Evolutionary conservation across 1,140 invertebrate genomes (phyloP).

Genomic region (Drosophila nikananu): DNA sequence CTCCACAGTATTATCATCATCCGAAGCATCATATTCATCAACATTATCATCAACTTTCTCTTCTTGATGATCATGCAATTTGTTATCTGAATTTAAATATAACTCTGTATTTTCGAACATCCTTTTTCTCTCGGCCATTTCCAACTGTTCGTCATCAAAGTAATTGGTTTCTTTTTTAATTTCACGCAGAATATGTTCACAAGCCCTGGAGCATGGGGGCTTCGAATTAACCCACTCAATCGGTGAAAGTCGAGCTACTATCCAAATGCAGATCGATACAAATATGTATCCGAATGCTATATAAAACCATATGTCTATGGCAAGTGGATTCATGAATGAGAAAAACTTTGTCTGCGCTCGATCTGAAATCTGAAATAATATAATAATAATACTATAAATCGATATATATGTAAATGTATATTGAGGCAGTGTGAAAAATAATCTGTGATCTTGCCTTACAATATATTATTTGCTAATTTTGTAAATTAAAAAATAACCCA

Average conservation of each 20-base stretch:
- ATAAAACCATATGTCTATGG: constrained; percentile 97
- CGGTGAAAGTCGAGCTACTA: constrained; percentile 97
- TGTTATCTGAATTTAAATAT: constrained; percentile 15
- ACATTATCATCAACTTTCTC: constrained; percentile 10
- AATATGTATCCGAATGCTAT: constrained; percentile 96
- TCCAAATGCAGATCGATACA: constrained; percentile 97
- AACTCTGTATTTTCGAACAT: constrained; percentile 7
- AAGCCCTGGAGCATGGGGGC: constrained; percentile 66
- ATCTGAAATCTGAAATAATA: constrained; percentile 79
- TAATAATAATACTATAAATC: constrained; percentile 6
- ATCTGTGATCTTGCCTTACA: neutral
- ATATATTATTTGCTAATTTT: neutral
- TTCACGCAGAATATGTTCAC: constrained; percentile 66
- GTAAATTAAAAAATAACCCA: neutral
- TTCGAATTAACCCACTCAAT: constrained; percentile 94
- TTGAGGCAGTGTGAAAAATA: neutral
- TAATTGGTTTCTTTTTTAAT: constrained; percentile 51
- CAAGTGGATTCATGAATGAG: constrained; percentile 97
- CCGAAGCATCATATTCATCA: constrained; percentile 42
- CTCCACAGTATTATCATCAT: constrained; percentile 83
- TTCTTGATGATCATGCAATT: constrained; percentile 6
- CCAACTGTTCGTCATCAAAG: constrained; percentile 49
- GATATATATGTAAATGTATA: constrained; percentile 1
- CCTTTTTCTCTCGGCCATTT: constrained; percentile 21
- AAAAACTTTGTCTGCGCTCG: constrained; percentile 89